Base-by-base conservation (phyloP, 2,888 invertebrate species). In the Mongoloraphidia duomilia region DNA sequence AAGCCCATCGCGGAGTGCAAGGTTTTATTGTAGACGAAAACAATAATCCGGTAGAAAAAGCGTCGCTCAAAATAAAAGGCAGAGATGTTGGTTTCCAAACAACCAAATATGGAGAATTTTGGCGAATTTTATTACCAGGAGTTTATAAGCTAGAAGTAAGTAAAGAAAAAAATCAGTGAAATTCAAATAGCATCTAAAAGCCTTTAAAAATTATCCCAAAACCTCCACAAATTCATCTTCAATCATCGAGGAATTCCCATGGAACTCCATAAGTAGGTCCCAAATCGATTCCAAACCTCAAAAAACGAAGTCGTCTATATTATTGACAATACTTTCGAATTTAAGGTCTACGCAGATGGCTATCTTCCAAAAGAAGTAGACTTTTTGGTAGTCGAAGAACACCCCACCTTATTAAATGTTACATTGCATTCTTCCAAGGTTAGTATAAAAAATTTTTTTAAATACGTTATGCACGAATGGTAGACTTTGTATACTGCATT, bases 41-140 rank as follows among this genome's bases (percentile, higher is more conserved):
- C 60, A 86, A 85, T 46, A 78, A 79, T 63, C 84, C 89, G 0
- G 75, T 92, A 46, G 84, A 87, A 59, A 80, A 83, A 46, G 90
- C 87, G 9, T 75, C 81, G 8, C 68, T 91, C 52, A 83, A 82
- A 61, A 79, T 94, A 38, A 82, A 84, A 63, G 81, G 82, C 0
- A 78, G 92, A 45, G 87, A 91, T 62, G 85, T 91, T 57, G 80
- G 82, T 46, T 90, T 91, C 66, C 84, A 83, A 64, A 85, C 86
- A 46, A 89, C 90, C 9, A 83, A 85, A 63, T 82, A 86, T 64
- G 94, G 94, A n/a, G 94, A 95, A 67, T 95, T 87, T 71, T 95
- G 92, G 93, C 79, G 92, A 60, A 81, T 95, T 52, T 69, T 95
- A 17, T 68, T 93, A 52, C 93, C 94, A 1, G 93, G 93, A 55